phyloP scores from a whole-genome alignment of 1,140 invertebrate genomes.

The Drosophila bocki region DNA sequence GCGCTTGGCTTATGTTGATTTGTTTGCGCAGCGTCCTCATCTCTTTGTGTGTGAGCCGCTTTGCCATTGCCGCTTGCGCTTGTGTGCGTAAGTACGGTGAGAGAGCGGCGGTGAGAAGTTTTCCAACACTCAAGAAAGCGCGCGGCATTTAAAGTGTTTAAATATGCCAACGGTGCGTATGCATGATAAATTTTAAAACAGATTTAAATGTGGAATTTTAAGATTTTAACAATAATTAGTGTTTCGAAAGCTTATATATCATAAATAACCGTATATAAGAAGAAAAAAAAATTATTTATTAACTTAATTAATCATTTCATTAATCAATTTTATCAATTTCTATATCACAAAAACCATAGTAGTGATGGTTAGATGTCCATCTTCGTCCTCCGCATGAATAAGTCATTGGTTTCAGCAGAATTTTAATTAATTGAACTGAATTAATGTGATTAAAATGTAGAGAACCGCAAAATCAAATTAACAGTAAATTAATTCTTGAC shows the following conservation, averaged over 20 bases:
- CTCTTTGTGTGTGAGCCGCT: conserved; percentile 52
- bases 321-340: conserved; percentile 1
- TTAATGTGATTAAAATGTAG: conserved; percentile 15
- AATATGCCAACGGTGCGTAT: conserved; percentile 61
- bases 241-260: not conserved
- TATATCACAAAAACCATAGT: not conserved
- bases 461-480: conserved; percentile 26
- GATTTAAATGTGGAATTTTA: not conserved
- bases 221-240: not conserved
- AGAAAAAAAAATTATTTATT: not conserved
- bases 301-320: not conserved
- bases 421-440: conserved; percentile 10
- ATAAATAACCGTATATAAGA: not conserved
- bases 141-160: conserved; percentile 46
- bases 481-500: conserved; percentile 30
- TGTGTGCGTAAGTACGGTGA: conserved; percentile 10
- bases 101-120: conserved; percentile 23
- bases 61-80: conserved; percentile 23
- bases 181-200: conserved; percentile 18
- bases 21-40: conserved; percentile 36
- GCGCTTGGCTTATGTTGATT: conserved; percentile 56
- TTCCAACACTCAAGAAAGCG: conserved; percentile 55
- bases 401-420: not conserved
- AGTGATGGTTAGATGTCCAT: conserved; percentile 1
- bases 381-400: not conserved